Evolutionary conservation across 1,140 invertebrate genomes (phyloP).

Genomic region (Eumaeus atala): DNA sequence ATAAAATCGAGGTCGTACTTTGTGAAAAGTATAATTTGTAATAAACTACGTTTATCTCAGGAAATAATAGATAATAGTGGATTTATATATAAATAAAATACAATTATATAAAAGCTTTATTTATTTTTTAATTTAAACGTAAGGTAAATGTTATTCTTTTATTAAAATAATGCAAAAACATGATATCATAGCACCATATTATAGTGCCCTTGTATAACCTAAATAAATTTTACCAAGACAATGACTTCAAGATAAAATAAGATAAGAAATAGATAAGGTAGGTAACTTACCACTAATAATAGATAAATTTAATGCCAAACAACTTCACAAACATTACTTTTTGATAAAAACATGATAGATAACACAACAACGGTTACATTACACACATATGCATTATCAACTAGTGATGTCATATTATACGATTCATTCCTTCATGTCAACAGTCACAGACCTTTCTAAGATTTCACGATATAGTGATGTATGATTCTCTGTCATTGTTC

Average conservation of each 20-base stretch:
- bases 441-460: too few relatives aligned
- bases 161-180: constrained; percentile 62
- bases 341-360: constrained; percentile 73
- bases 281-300: constrained; percentile 61
- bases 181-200: constrained; percentile 34
- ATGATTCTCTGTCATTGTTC: too few relatives aligned
- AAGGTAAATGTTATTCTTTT: constrained; percentile 30
- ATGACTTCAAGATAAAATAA: constrained; percentile 34
- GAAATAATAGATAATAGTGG: neutral
- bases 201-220: constrained; percentile 48
- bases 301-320: constrained; percentile 49
- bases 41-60: neutral
- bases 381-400: constrained; percentile 44
- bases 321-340: constrained; percentile 63
- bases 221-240: constrained; percentile 35
- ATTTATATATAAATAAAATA: neutral
- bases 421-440: neutral
- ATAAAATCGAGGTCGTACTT: constrained; percentile 33
- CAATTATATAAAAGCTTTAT: neutral
- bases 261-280: constrained; percentile 52
- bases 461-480: too few relatives aligned
- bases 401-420: constrained; percentile 1
- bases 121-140: too few relatives aligned
- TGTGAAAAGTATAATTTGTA: constrained; percentile 14
- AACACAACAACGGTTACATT: constrained; percentile 56